These are phyloP conservation scores for Phaethon lepturus DNA, from an alignment of 2,113 vertebrate genomes.

Conservation along the genomic window DNA sequence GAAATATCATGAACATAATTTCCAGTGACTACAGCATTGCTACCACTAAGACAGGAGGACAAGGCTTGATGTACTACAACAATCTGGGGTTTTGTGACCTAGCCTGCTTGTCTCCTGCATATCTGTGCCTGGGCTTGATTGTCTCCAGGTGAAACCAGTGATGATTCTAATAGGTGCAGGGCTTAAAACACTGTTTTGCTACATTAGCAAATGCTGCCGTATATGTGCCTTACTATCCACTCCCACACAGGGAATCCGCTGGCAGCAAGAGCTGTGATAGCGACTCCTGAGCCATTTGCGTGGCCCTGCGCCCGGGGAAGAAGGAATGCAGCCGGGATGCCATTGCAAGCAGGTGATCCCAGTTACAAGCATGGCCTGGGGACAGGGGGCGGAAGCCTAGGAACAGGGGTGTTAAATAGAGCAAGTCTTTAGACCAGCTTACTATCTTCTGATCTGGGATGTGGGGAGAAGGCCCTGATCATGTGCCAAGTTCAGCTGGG, in stretches of 20 bases:
- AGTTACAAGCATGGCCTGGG: conserved; percentile 42
- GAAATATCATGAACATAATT: background rate
- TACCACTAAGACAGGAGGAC: background rate
- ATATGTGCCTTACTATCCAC: background rate
- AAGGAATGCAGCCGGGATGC: background rate
- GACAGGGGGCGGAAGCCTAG: conserved; percentile 16
- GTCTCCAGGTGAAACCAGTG: background rate
- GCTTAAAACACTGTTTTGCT: background rate
- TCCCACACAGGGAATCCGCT: background rate
- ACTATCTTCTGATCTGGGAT: conserved; percentile 38
- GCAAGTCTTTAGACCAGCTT: conserved; percentile 5
- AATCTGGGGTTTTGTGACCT: background rate
- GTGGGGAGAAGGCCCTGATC: conserved; percentile 1
- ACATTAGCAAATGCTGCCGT: background rate
- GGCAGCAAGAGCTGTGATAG: background rate
- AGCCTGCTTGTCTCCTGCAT: background rate
- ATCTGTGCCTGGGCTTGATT: background rate
- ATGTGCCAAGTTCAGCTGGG: conserved; percentile 1
- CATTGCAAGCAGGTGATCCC: background rate
- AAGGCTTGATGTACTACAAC: background rate
- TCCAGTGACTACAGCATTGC: background rate
- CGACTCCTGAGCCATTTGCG: background rate
- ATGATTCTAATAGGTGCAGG: background rate
- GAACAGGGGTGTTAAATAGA: conserved; percentile 23
- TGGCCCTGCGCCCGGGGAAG: background rate